Percentiles rank a stretch among this genome's conserved stretches.
These are phyloP conservation scores for Halichoerus grypus DNA, from an alignment of 2,113 vertebrate species.

Conservation along the genomic window DNA sequence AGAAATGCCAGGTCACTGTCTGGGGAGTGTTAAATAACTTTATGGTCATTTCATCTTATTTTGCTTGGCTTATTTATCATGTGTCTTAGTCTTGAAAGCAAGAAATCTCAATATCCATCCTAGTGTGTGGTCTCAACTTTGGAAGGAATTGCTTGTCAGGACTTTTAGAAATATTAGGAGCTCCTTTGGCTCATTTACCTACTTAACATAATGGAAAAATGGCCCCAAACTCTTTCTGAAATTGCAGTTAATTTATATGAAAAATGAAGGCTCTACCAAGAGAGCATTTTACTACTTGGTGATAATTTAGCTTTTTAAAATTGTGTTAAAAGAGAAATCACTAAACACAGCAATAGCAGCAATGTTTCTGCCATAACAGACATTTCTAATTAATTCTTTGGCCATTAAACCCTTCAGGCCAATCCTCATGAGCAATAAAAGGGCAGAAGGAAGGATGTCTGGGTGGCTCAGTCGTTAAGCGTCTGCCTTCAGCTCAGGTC, in stretches of 20 bases:
- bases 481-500: too few relatives aligned
- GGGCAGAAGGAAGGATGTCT: background rate
- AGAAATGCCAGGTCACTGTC: constrained; percentile 31
- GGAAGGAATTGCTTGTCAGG: constrained; percentile 33
- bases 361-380: constrained; percentile 49
- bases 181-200: background rate
- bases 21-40: background rate
- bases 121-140: constrained; percentile 68
- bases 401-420: background rate
- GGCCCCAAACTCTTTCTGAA: background rate
- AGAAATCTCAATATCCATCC: constrained; percentile 38
- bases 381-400: constrained; percentile 53
- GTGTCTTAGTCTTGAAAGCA: constrained; percentile 29
- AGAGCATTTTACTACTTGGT: background rate
- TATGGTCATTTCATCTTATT: constrained; percentile 11
- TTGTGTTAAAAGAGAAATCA: constrained; percentile 15
- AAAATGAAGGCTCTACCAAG: background rate
- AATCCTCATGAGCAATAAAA: background rate
- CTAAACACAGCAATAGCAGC: background rate
- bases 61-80: constrained; percentile 42
- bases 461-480: too few relatives aligned
- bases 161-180: constrained; percentile 27
- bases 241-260: background rate
- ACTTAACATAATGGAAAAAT: constrained; percentile 34
- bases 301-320: constrained; percentile 39